Evolutionary conservation across 35 echinoderm and acorn worm genomes (phyloP).

Genomic region (Lytechinus pictus): DNA sequence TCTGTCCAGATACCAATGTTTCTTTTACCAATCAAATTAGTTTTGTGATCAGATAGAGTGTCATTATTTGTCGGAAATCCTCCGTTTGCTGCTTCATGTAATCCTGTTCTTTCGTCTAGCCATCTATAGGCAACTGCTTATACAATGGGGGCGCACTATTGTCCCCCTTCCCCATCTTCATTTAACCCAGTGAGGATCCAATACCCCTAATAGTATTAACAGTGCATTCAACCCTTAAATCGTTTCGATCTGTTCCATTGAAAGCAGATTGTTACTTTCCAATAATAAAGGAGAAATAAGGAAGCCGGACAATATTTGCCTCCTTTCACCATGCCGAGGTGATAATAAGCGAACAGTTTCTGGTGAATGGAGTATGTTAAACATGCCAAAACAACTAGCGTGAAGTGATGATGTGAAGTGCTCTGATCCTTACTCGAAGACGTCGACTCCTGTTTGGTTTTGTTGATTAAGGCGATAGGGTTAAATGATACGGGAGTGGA

Average conservation of each 20-base stretch:
- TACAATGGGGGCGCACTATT: background rate
- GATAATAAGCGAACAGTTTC: background rate
- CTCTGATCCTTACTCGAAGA: background rate
- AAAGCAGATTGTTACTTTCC: background rate
- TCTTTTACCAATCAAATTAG: too few species aligned
- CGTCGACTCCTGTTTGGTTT: background rate
- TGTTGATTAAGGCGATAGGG: background rate
- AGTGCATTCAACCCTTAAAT: slow-evolving; percentile 18
- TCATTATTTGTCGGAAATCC: too few species aligned
- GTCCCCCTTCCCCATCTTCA: background rate
- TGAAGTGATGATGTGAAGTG: background rate
- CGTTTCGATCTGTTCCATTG: slow-evolving; percentile 2
- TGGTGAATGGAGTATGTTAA: background rate
- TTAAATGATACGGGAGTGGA: background rate
- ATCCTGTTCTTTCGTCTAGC: background rate
- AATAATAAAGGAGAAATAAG: background rate
- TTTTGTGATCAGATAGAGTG: too few species aligned
- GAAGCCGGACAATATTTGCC: background rate
- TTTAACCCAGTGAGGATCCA: background rate
- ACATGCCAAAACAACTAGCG: background rate
- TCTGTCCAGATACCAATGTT: background rate
- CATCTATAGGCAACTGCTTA: background rate
- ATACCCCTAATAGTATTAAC: slow-evolving; percentile 5
- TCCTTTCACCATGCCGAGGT: background rate
- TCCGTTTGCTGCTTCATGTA: too few species aligned